These are phyloP conservation scores for Junonia oenone DNA, from an alignment of 2,888 invertebrate genomes.

Conservation along the genomic window DNA sequence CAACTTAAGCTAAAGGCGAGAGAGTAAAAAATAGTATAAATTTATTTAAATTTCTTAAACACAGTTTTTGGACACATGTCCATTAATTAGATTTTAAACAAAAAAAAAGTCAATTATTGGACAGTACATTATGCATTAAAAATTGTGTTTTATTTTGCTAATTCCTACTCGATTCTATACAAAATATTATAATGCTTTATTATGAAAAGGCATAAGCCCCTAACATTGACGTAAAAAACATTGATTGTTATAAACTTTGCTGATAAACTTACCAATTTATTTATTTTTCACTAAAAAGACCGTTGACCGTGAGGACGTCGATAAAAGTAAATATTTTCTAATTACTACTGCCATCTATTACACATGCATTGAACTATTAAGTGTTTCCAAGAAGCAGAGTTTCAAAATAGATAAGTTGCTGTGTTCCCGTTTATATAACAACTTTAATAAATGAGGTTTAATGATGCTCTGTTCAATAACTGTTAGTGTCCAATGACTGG, in stretches of 20 bases:
- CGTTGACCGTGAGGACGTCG: not conserved
- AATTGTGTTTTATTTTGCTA: no score
- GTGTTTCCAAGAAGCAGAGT: not conserved
- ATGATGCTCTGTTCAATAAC: not conserved
- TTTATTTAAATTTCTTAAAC: not conserved
- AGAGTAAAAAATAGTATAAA: not conserved
- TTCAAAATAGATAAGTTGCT: not conserved
- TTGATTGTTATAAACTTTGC: not conserved
- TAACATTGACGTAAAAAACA: not conserved
- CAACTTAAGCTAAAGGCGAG: not conserved
- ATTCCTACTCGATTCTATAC: not conserved
- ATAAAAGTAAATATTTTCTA: not conserved
- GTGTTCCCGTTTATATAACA: not conserved
- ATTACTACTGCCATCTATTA: not conserved
- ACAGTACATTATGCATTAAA: not conserved
- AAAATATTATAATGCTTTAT: not conserved
- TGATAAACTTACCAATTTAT: not conserved
- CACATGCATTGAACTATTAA: not conserved
- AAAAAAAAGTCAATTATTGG: not conserved
- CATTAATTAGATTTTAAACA: not conserved
- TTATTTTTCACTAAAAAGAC: not conserved
- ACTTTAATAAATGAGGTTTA: not conserved
- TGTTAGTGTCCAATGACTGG: not conserved
- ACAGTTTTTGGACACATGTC: not conserved
- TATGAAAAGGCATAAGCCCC: not conserved